Percentiles rank a stretch among this genome's conserved stretches.
Evolutionary conservation across 1,140 invertebrate genomes (phyloP).

Genomic region (Pseudomyrmex gracilis): DNA sequence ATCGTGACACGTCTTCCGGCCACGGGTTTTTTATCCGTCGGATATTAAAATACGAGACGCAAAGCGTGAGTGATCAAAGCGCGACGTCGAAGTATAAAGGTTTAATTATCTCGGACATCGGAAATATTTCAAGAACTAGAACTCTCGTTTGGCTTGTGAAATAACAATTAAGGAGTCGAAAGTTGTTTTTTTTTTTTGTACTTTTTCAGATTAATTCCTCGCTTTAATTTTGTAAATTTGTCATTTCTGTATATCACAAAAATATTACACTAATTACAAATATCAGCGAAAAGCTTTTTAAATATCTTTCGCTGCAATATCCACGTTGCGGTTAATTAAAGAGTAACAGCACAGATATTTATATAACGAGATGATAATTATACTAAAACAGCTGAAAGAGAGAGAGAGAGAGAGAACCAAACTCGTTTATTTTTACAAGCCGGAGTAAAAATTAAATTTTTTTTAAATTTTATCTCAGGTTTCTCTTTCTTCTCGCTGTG

Average conservation of each 20-base stretch:
- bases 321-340: too few relatives aligned
- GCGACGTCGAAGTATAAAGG: neutral
- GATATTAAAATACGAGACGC: slow-evolving; percentile 25
- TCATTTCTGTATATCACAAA: neutral
- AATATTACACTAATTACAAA: neutral
- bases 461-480: too few relatives aligned
- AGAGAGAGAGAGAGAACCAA: too few relatives aligned
- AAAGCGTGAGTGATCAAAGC: slow-evolving; percentile 25
- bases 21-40: neutral
- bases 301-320: neutral
- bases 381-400: too few relatives aligned
- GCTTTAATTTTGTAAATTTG: neutral
- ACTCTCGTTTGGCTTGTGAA: neutral
- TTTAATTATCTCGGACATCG: slow-evolving; percentile 19
- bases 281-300: slow-evolving; percentile 1
- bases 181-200: neutral
- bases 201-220: neutral
- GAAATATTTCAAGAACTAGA: neutral
- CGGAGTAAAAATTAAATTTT: too few relatives aligned
- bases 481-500: neutral
- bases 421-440: too few relatives aligned
- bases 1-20: neutral
- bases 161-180: neutral
- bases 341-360: too few relatives aligned
- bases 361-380: too few relatives aligned